Percentiles rank a stretch among this genome's conserved stretches.
Conservation (phyloP, 2,888 invertebrate genomes). For the Andrena flavipes region DNA sequence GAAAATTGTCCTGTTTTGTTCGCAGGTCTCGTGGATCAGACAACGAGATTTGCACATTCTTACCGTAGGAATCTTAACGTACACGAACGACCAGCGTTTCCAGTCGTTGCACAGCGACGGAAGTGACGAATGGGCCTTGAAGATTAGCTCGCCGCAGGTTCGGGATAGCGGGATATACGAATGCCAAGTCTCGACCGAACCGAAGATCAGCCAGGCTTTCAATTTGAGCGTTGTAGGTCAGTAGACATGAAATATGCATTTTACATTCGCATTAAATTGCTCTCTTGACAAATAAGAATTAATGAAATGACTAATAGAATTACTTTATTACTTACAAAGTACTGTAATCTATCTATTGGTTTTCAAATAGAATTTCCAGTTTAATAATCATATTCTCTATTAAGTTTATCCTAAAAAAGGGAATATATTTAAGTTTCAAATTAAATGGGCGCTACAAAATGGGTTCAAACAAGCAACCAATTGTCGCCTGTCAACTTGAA, state of each 20-base stretch:
- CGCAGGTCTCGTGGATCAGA: constrained; percentile 94
- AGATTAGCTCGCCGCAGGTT: constrained; percentile 89
- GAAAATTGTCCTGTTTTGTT: constrained; percentile 46
- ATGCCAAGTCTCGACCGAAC: constrained; percentile 92
- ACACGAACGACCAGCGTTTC: constrained; percentile 91
- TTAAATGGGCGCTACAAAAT: too few relatives aligned
- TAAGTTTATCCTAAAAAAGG: too few relatives aligned
- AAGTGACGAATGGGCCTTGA: constrained; percentile 90
- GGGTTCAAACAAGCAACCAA: too few relatives aligned
- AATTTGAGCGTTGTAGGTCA: constrained; percentile 91
- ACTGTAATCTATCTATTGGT: too few relatives aligned
- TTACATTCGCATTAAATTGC: not conserved
- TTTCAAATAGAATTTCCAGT: too few relatives aligned
- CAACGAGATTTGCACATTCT: constrained; percentile 93
- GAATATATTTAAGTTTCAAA: too few relatives aligned
- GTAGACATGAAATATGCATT: constrained; percentile 79
- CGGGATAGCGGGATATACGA: constrained; percentile 90
- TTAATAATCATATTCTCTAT: too few relatives aligned
- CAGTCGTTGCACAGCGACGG: constrained; percentile 90
- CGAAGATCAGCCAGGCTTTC: constrained; percentile 91
- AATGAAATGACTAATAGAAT: not conserved
- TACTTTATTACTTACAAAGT: too few relatives aligned
- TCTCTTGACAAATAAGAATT: not conserved
- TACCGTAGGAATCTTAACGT: constrained; percentile 90
- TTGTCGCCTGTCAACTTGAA: too few relatives aligned